These are phyloP conservation scores for Xenops minutus DNA, from an alignment of 2,797 vertebrate species.

Conservation along the genomic window DNA sequence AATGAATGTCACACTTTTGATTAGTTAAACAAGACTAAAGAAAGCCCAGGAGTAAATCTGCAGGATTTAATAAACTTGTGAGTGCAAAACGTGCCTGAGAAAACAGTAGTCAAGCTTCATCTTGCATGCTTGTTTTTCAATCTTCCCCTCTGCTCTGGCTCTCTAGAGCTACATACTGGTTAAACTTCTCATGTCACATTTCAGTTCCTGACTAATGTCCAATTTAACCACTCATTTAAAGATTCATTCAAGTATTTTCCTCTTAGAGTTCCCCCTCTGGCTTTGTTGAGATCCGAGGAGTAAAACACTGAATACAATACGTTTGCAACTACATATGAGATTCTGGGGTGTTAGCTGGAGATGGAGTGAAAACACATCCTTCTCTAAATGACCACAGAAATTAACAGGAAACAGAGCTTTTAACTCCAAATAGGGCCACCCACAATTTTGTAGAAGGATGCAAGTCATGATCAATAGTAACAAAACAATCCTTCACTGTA, in stretches of 20 bases:
- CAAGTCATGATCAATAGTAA: not conserved
- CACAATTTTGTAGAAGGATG: not conserved
- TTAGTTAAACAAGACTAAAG: not conserved
- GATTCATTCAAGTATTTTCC: not conserved
- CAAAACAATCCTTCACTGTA: not conserved
- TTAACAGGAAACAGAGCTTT: not conserved
- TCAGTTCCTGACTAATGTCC: not conserved
- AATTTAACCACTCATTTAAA: not conserved
- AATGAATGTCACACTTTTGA: not conserved
- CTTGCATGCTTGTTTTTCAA: not conserved
- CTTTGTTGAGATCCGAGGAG: accelerated
- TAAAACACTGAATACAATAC: not conserved
- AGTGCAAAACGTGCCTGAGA: not conserved
- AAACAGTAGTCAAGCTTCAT: not conserved
- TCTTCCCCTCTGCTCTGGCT: not conserved
- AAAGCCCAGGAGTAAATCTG: not conserved
- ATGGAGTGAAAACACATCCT: not conserved
- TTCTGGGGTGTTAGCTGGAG: not conserved
- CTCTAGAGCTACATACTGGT: not conserved
- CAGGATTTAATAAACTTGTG: not conserved
- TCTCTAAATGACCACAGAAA: not conserved
- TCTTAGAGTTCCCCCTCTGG: not conserved
- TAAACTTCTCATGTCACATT: not conserved
- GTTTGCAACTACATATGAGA: accelerated
- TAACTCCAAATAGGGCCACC: not conserved